phyloP scores from a whole-genome alignment of 2,888 invertebrate genomes.

The Drosophila sordidapex region DNA sequence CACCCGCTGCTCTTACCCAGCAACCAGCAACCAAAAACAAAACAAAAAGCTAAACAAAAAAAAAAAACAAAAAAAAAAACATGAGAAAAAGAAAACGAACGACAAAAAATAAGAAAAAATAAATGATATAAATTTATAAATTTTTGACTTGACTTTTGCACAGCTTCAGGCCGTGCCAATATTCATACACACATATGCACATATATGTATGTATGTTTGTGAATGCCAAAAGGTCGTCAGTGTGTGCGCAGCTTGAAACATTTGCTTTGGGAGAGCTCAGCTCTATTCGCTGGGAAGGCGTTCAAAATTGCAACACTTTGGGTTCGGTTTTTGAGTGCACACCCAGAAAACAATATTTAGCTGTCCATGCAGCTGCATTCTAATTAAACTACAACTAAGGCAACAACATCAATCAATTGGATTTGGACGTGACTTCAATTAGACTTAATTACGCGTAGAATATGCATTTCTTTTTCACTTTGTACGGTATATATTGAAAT shows the following conservation, averaged over 20 bases:
- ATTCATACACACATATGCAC: conserved; percentile 19
- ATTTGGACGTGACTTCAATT: conserved; percentile 46
- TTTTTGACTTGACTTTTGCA: conserved; percentile 55
- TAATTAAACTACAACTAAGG: conserved; percentile 4
- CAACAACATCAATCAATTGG: conserved; percentile 34
- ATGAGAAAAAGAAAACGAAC: conserved; percentile 11
- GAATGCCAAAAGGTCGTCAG: conserved; percentile 71
- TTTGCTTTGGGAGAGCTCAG: conserved; percentile 20
- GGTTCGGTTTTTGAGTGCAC: conserved; percentile 33
- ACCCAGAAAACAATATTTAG: conserved; percentile 27
- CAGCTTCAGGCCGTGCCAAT: conserved; percentile 60
- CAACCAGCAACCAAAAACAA: conserved; percentile 10
- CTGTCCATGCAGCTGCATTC: conserved; percentile 21
- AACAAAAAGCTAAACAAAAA: conserved; percentile 23
- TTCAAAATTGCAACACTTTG: conserved; percentile 58
- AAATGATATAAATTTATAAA: conserved; percentile 75
- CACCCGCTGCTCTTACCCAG: conserved; percentile 63
- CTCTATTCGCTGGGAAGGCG: conserved; percentile 47
- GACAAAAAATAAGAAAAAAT: conserved; percentile 22
- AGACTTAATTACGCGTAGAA: conserved; percentile 29
- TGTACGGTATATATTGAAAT: not conserved
- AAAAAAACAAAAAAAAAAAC: conserved; percentile 13
- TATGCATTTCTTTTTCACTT: not conserved
- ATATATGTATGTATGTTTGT: not conserved
- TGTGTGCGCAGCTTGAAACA: conserved; percentile 65